Conservation (phyloP, 2,113 vertebrate species). For the Vulpes ferrilata region DNA sequence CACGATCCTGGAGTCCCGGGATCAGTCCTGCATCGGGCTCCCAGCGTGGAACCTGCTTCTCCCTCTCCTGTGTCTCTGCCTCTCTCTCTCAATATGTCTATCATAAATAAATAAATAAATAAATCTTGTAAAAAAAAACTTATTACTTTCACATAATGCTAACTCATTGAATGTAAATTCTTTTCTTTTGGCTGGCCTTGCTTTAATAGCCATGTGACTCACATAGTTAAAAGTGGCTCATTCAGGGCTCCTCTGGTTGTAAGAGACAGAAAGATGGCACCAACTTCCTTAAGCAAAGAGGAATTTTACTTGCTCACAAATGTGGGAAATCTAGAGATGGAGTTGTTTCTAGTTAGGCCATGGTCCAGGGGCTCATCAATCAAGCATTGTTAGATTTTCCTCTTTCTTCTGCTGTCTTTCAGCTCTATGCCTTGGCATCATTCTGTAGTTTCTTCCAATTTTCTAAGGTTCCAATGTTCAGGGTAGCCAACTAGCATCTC, state of each 20-base stretch:
- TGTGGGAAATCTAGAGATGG: neutral
- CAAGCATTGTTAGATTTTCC: neutral
- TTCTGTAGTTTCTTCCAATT: neutral
- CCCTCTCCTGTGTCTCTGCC: too few relatives aligned
- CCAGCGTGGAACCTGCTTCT: too few relatives aligned
- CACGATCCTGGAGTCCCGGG: too few relatives aligned
- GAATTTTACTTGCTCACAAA: constrained; percentile 1
- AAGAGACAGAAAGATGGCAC: neutral
- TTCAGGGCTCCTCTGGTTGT: neutral
- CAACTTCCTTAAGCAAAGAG: neutral
- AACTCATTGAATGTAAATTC: neutral
- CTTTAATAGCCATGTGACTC: neutral
- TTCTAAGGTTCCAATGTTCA: neutral
- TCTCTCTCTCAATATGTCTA: too few relatives aligned
- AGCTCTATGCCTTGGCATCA: neutral
- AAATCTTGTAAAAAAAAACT: neutral
- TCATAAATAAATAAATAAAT: too few relatives aligned
- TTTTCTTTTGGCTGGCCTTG: neutral
- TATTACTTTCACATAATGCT: neutral
- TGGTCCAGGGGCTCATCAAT: neutral
- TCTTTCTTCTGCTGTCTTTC: neutral
- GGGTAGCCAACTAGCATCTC: neutral
- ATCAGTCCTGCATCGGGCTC: too few relatives aligned
- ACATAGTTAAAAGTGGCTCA: neutral
- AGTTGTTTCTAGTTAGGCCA: neutral